Evolutionary conservation across 2,113 vertebrate genomes (phyloP).

Genomic region (Apteryx owenii): DNA sequence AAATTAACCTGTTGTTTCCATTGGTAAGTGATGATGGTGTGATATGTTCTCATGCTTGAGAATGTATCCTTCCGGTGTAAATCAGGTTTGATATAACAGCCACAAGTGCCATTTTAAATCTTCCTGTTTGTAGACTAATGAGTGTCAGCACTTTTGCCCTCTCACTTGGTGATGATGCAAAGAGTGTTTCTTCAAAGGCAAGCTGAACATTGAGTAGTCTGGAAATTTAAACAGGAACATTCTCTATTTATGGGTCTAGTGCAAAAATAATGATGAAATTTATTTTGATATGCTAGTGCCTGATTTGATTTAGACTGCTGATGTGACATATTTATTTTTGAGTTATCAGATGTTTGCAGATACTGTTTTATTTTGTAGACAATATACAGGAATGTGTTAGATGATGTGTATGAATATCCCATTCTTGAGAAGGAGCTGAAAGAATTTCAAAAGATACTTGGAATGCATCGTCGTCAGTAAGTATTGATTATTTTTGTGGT

Average conservation of each 20-base stretch:
- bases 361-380: constrained; percentile 78
- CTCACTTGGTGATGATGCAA: accelerated
- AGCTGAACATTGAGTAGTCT: background rate
- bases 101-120: background rate
- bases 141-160: background rate
- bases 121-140: background rate
- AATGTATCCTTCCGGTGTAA: background rate
- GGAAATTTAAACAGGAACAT: background rate
- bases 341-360: background rate
- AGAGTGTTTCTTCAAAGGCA: background rate
- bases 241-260: background rate
- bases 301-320: background rate
- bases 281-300: background rate
- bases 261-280: background rate
- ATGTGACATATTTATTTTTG: background rate
- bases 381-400: constrained; percentile 89
- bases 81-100: background rate
- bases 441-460: constrained; percentile 92
- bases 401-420: constrained; percentile 94
- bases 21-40: background rate
- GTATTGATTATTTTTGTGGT: constrained; percentile 59
- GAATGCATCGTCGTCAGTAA: constrained; percentile 93
- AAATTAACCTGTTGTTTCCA: background rate
- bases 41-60: background rate
- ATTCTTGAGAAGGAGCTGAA: constrained; percentile 90